Base-by-base conservation (phyloP, 1,140 invertebrate genomes). In the Trichoplusia ni region DNA sequence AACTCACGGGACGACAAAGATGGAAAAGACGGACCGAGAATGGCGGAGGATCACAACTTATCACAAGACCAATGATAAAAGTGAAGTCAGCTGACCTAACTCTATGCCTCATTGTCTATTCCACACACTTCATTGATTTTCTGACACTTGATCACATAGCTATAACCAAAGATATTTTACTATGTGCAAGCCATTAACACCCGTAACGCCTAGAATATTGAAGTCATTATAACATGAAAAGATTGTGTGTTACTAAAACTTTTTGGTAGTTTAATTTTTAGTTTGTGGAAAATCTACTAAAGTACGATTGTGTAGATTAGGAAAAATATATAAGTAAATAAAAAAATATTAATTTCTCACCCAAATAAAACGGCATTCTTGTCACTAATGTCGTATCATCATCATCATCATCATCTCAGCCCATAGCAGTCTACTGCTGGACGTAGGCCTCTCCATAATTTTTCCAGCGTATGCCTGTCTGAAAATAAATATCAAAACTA, bases 41-140 rank as follows among this genome's bases (percentile, higher is more conserved):
- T 91, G 90, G 90, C 88, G 90, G 89, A 87, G 82, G 68, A 82
- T 73, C 71, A 81, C 81, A 81, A 89, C 81, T 86, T 90, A 90
- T 91, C 89, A 91, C 89, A 91, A 91, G 89, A 90, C 89, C 84
- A 82, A 82, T 85, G 90, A 90, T 91, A 89, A 89, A 89, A 89
- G 59, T 84, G 73, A 78, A 90, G 89, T 91, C 89, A 91, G 89
- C 89, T 91, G 89, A 90, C 90, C 79, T 77, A 64, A 67, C 67
- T 88, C 82, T 85, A 84, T 86, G 84, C 66, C 42, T 77, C 33
- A 35, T 73, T 73, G 71, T 86, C 83, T 84, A 81, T 82, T 71
- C 47, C 23, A 16, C 9, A 7, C 63, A 33, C 51, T 67, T 77
- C 64, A 87, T 87, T 86, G 84, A 87, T 87, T 87, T 85, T 82